Evolutionary conservation across 2,797 vertebrate species (phyloP), one percentile per base, ranked within the genome.

Genomic region (Prunella strophiata): DNA sequence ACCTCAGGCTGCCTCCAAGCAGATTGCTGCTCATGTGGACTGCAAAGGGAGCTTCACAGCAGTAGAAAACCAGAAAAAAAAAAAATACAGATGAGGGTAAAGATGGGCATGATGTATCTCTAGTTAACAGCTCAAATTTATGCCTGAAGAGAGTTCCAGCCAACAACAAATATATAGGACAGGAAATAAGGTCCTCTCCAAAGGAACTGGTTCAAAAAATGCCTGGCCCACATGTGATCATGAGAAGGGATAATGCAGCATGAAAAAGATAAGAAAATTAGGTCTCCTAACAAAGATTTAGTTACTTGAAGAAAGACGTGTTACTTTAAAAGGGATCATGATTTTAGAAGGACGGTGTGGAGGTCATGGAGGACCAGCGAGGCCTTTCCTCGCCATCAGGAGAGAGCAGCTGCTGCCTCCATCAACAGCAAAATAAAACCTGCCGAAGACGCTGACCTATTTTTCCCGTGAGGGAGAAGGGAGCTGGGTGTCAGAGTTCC

Each of bases 401-500:
- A 50, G 38, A 55, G 48, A 80, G 57, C 63, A 87, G 52, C 42
- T 80, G 74, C 91, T 42, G 38, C 63, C 65, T 58, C 48, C 72
- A 51, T 8, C 48, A 58, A 50, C 42, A 68, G 62, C 40, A 40
- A 58, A 85, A 85, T 17, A 29, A 47, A 61, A 23, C 6, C 11
- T 1, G 17, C 18, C 32, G 1, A 34, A 54, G 54, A 55, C 34
- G 14, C 11, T 0, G 7, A 32, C 32, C 43, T 42, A 7, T 42
- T 85, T 78, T 80, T 51, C 6, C 43, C 1, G 6, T 5, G 13
- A 25, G 88, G 54, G 14, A 45, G 63, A 43, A 30, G 47, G 34
- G 4, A 80, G 50, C 29, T 38, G 0, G 0, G 47, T 18, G 29
- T 2, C 30, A 3, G 55, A 54, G 65, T 0, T 5, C 9, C 27